A percentile compares a stretch with the other conserved stretches of the same genome.
Evolutionary conservation across 2,888 invertebrate genomes (phyloP).

Genomic region (Lithophane semibrunnea): DNA sequence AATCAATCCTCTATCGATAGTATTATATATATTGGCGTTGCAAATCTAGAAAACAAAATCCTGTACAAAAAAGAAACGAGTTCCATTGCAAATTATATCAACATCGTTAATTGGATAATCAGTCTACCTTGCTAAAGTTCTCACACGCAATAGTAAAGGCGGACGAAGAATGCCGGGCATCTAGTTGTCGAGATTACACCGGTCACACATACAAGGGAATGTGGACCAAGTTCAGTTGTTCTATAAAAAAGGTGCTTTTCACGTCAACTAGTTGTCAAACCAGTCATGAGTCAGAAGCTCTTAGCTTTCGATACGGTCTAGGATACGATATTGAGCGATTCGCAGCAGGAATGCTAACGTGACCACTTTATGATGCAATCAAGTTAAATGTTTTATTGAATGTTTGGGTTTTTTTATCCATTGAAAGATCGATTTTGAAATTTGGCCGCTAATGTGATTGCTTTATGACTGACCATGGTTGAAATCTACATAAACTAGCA

Average conservation of each 20-base stretch:
- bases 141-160: slow-evolving; percentile 36
- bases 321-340: slow-evolving; percentile 49
- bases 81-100: slow-evolving; percentile 47
- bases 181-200: slow-evolving; percentile 55
- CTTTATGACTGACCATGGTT: slow-evolving; percentile 20
- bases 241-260: slow-evolving; percentile 53
- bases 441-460: slow-evolving; percentile 6
- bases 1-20: too few species aligned
- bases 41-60: background rate
- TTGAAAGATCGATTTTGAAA: slow-evolving; percentile 11
- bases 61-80: slow-evolving; percentile 37
- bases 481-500: slow-evolving; percentile 36
- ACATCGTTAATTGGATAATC: slow-evolving; percentile 57
- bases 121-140: slow-evolving; percentile 38
- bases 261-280: slow-evolving; percentile 49
- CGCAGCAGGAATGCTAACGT: slow-evolving; percentile 27
- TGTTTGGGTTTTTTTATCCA: slow-evolving; percentile 29
- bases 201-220: slow-evolving; percentile 45
- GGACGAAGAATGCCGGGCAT: slow-evolving; percentile 40
- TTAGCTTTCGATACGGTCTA: slow-evolving; percentile 57
- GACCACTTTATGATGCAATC: slow-evolving; percentile 33
- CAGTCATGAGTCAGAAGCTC: slow-evolving; percentile 56
- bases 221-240: slow-evolving; percentile 60
- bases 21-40: background rate
- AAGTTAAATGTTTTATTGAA: slow-evolving; percentile 36